Evolutionary conservation across 2,888 invertebrate species (phyloP).

Genomic region (Trachelus iudaicus): DNA sequence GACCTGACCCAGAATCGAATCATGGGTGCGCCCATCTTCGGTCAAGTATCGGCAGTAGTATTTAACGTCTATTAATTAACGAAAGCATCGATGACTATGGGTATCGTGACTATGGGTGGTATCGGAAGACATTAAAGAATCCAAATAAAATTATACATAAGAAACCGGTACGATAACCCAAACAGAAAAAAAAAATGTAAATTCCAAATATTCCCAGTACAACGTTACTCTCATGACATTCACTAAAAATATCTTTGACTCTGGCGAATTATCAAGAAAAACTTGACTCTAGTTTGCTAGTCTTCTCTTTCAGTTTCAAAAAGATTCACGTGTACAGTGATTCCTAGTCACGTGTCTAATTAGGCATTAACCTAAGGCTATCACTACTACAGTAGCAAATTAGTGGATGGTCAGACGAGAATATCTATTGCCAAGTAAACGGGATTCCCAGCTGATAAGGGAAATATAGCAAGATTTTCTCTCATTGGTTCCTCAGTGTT

Average conservation of each 20-base stretch:
- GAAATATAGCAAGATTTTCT: background rate
- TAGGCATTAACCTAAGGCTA: background rate
- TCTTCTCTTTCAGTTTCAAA: background rate
- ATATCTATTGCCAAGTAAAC: background rate
- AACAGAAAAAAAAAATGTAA: background rate
- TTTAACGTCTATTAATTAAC: background rate
- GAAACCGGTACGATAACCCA: background rate
- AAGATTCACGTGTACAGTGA: background rate
- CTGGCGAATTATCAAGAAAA: background rate
- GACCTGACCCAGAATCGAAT: conserved; percentile 46
- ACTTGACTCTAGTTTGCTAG: background rate
- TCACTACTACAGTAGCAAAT: background rate
- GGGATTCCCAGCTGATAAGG: background rate
- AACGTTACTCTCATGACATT: background rate
- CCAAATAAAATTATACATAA: background rate
- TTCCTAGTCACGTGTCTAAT: background rate
- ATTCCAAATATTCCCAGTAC: background rate
- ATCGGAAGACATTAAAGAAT: background rate
- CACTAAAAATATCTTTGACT: background rate
- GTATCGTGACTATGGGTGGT: background rate
- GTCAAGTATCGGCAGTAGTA: background rate
- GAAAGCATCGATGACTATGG: background rate
- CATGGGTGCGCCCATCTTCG: conserved; percentile 35
- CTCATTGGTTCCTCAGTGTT: background rate
- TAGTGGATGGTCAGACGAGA: background rate